Evolutionary conservation across 2,797 vertebrate genomes (phyloP), one percentile per base, ranked within the genome.

Genomic region (Scleropages formosus): DNA sequence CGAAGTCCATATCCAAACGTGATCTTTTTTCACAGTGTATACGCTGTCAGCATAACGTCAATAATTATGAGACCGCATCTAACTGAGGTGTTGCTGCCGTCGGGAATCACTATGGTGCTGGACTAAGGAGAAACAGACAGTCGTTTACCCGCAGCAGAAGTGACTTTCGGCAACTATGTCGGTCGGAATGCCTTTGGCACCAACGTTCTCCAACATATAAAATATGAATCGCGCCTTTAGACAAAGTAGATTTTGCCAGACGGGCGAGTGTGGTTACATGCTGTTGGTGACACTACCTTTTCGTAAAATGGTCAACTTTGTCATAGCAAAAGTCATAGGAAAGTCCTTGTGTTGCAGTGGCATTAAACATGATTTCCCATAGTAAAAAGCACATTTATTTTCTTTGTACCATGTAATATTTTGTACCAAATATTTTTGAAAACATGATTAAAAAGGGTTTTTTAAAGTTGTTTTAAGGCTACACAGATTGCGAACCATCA

Each of bases 401-500:
- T 93, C 93, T 95, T 96, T 95, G 95, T 94, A 95, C 93, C 94
- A 94, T 89, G 94, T 94, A 93, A 95, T 93, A 90, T 96, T 97
- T 97, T 97, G 94, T 98, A 98, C 94, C 92, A 94, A 94, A 93
- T 95, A 96, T 96, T 96, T 96, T 95, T 96, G 92, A 94, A 90
- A 88, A 85, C 93, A 94, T 91, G 84, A 91, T 92, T 95, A 97
- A 96, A 97, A 90, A 31, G 74, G 18, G 62, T 66, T 16, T 31
- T 73, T 62, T 59, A 65, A 13, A 61, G 11, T 31, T 69, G 10
- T 12, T 8, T 31, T 18, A 13, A 31, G 24, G 31, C 44, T 44
- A 39, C 56, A 66, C 24, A 27, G 66, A 66, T 10, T 22, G 6
- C n/a, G 18, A 31, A 15, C 26, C 9, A 39, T 64, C 13, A 31